These are phyloP conservation scores for Caenorhabditis uteleia DNA, from an alignment of 2,888 invertebrate genomes.

Conservation along the genomic window DNA sequence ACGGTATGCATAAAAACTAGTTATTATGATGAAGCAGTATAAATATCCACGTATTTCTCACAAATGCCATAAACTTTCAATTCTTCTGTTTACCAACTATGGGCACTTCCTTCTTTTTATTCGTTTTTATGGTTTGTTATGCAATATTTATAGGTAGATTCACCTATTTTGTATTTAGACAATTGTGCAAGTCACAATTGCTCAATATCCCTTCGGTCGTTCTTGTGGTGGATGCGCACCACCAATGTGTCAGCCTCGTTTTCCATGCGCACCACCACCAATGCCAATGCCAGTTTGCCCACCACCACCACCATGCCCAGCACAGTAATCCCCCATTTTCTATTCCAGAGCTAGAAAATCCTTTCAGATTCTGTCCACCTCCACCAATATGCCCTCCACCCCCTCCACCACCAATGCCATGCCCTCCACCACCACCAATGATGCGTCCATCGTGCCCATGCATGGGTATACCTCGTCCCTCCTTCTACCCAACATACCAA, in stretches of 20 bases:
- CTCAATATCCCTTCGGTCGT: conserved; percentile 31
- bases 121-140: too few species aligned
- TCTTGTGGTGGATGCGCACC: conserved; percentile 24
- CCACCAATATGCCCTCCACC: conserved; percentile 56
- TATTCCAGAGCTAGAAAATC: not conserved
- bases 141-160: too few species aligned
- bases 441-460: conserved; percentile 45
- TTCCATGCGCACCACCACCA: conserved; percentile 41
- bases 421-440: conserved; percentile 45
- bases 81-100: too few species aligned
- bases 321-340: conserved; percentile 23
- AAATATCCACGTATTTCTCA: too few species aligned
- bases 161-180: too few species aligned
- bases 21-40: too few species aligned
- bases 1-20: too few species aligned
- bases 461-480: conserved; percentile 16
- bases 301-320: conserved; percentile 57
- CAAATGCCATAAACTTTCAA: too few species aligned
- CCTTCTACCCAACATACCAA: conserved; percentile 22
- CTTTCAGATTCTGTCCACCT: conserved; percentile 49
- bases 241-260: conserved; percentile 37
- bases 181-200: too few species aligned
- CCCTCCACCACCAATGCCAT: conserved; percentile 52
- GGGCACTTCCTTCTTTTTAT: too few species aligned
- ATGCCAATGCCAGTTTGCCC: conserved; percentile 51